Evolutionary conservation across 2,888 invertebrate species (phyloP), one percentile per base, ranked within the genome.

Genomic region (Megastigmus dorsalis): DNA sequence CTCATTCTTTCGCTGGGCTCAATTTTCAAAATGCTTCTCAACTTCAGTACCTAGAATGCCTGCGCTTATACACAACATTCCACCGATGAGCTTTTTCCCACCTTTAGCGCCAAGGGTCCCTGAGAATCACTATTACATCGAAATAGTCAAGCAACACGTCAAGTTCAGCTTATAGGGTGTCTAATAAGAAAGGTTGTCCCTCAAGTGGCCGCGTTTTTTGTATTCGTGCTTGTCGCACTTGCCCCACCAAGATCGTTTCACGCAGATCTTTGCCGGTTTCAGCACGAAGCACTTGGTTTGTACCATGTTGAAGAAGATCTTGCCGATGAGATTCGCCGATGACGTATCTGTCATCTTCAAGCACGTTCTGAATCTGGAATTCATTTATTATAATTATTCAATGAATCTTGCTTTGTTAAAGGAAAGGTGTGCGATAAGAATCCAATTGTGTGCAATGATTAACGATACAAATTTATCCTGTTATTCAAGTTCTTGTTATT

Each of bases 271-370:
- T 79, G 94, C 93, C 1, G 93, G 92, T 83, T 95, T 94, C 48
- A 98, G 89, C 0, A 95, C 92, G 89, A 98, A 98, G 84, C 98
- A 98, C 86, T 96, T 95, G 0, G 96, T 95, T 85, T 96, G 96
- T n/a, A 98, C 94, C 52, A 97, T 91, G 89, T 98, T 97, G 92
- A 98, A 98, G 90, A 97, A 98, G 36, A 98, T 90, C 83, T 95
- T 95, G 2, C 97, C 97, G 67, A 97, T 96, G 89, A 97, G 91
- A 85, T 95, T 95, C 7, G 97, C 95, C 9, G 96, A 94, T 5
- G 94, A 93, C 0, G 95, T 95, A 80, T 93, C 93, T 0, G 96
- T 94, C 89, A 95, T 92, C 88, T 97, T 96, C 79, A 98, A 90
- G 85, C 98, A 98, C 18, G 97, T 93, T 75, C 97, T 93, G 88